Evolutionary conservation across 2,113 vertebrate genomes (phyloP), one percentile per base, ranked within the genome.

Genomic region (Casuarius casuarius): DNA sequence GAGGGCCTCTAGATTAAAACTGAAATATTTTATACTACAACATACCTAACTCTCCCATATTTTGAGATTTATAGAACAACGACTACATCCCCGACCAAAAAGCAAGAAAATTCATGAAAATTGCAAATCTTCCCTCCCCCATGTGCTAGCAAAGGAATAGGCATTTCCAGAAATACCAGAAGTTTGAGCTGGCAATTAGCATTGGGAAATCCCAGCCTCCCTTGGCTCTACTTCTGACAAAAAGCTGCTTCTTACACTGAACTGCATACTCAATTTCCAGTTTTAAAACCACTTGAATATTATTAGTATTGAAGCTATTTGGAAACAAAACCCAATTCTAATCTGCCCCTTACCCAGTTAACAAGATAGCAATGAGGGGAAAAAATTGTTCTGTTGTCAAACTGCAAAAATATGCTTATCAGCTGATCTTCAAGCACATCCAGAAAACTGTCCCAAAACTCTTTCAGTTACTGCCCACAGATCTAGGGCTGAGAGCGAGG

Each of bases 111-210:
- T 88, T 87, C 12, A 4, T 25, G 74, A 83, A 46, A 91, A 88
- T 8, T 28, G 31, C 44, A 89, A 79, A 49, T 44, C 89, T 94
- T 84, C 81, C 91, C 89, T 90, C 25, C 7, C 51, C 48, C 13
- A 2, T 51, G 44, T 51, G 46, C 61, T 1, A 87, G n/a, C 70
- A 92, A 90, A 88, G 49, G 87, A 96, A 95, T 23, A 88, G 46
- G 86, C 92, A 84, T 94, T 95, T 96, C 78, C 90, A 96, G 84
- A 97, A 96, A 97, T 95, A 96, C 91, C 89, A 97, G 90, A 96
- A 97, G 70, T 91, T 75, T 89, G 68, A 96, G 72, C 49, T 42
- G 89, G 80, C 80, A 92, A 94, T 84, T 80, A 96, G 85, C 90
- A 87, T 9, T 94, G 92, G 87, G 95, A 97, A 98, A 97, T 78